Evolutionary conservation across 2,888 invertebrate genomes (phyloP).

Genomic region (Oscheius sp.): DNA sequence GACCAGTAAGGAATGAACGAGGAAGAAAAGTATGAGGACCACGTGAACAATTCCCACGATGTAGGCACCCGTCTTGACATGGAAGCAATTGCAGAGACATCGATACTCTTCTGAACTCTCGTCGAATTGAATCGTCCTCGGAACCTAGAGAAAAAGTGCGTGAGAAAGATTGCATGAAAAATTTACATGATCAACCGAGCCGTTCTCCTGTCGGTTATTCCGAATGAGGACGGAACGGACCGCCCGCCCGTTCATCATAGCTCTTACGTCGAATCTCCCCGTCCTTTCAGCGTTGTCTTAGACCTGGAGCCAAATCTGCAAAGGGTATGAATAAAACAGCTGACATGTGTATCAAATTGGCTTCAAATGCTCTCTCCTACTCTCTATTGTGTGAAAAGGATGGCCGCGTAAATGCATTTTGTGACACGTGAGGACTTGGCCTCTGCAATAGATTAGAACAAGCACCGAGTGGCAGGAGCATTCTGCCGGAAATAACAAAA

Average conservation of each 20-base stretch:
- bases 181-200: constrained; percentile 56
- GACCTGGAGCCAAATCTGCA: not conserved
- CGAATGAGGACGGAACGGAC: constrained; percentile 66
- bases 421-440: constrained; percentile 35
- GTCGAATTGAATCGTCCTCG: constrained; percentile 69
- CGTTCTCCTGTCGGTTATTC: constrained; percentile 61
- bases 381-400: constrained; percentile 11
- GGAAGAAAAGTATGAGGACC: constrained; percentile 66
- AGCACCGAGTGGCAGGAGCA: constrained; percentile 22
- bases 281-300: constrained; percentile 16
- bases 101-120: constrained; percentile 69
- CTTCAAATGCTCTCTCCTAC: not conserved
- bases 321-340: not conserved
- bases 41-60: constrained; percentile 65
- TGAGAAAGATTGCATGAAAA: not conserved
- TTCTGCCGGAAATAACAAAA: constrained; percentile 35
- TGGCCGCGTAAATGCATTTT: constrained; percentile 33
- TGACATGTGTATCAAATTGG: not conserved
- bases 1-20: constrained; percentile 70
- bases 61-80: constrained; percentile 71
- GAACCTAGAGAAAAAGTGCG: constrained; percentile 48
- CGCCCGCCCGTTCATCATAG: constrained; percentile 69
- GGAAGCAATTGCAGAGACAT: constrained; percentile 72
- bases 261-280: constrained; percentile 28
- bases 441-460: constrained; percentile 29